These are phyloP conservation scores for Empis livida DNA, from an alignment of 2,888 invertebrate species.

Conservation along the genomic window DNA sequence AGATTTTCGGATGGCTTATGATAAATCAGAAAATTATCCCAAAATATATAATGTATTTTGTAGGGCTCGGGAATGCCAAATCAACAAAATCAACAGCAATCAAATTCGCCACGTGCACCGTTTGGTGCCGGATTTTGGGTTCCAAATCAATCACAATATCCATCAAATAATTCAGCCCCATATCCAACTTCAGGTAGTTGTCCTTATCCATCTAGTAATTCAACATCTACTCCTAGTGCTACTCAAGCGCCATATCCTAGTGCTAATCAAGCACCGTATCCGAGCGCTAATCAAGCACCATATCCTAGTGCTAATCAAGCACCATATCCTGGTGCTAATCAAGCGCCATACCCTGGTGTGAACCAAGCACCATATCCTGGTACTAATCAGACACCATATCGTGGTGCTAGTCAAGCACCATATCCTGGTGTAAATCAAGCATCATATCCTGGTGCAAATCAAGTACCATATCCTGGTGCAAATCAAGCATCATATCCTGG, in stretches of 20 bases:
- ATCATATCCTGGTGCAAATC: conserved; percentile 5
- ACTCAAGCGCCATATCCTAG: conserved; percentile 10
- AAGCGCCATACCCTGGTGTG: conserved; percentile 13
- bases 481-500: conserved; percentile 7
- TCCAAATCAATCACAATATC: conserved; percentile 11
- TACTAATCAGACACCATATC: conserved; percentile 2
- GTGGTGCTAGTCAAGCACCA: conserved; percentile 8
- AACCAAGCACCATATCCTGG: conserved; percentile 10
- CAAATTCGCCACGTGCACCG: conserved; percentile 19
- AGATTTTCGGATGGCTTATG: no score
- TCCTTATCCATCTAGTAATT: conserved; percentile 18
- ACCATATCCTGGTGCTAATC: conserved; percentile 8
- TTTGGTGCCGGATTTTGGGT: conserved; percentile 32
- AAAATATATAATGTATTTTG: conserved; percentile 15
- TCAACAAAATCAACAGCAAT: conserved; percentile 17
- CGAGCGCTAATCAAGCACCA: conserved; percentile 6
- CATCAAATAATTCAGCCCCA: conserved; percentile 10
- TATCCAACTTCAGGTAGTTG: conserved; percentile 4
- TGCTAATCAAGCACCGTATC: conserved; percentile 9
- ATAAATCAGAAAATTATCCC: background rate
- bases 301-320: conserved; percentile 13
- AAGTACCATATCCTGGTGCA: conserved; percentile 6
- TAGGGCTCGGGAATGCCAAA: conserved; percentile 35
- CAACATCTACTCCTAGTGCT: conserved; percentile 14
- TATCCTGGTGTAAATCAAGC: conserved; percentile 8